Conservation (phyloP, 2,797 vertebrate species). For the Natrix natrix region DNA sequence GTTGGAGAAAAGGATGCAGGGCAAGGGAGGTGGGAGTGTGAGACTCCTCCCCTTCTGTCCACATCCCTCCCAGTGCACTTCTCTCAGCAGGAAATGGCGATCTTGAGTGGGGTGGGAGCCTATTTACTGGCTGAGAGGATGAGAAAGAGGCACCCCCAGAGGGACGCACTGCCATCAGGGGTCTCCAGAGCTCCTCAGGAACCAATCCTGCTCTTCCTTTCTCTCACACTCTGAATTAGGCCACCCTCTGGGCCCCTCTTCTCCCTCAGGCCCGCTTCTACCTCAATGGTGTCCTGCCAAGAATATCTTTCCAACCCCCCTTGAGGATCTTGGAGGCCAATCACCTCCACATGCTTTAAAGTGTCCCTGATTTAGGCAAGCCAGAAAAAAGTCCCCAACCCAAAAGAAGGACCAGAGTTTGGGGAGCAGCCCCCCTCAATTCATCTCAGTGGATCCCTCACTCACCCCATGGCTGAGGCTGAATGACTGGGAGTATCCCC, state of each 20-base stretch:
- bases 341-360: background rate
- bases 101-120: background rate
- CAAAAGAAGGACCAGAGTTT: background rate
- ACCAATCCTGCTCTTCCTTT: background rate
- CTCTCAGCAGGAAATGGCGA: background rate
- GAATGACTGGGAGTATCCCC: background rate
- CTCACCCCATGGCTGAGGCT: background rate
- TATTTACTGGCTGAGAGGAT: background rate
- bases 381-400: background rate
- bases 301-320: background rate
- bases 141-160: background rate
- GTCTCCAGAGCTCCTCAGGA: background rate
- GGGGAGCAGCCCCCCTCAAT: background rate
- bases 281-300: background rate
- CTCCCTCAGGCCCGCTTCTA: background rate
- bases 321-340: background rate
- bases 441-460: background rate
- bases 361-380: background rate
- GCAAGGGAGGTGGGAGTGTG: background rate
- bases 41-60: background rate
- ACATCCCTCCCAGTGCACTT: background rate
- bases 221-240: background rate
- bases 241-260: background rate
- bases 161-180: background rate
- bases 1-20: background rate